phyloP scores from a whole-genome alignment of 1,140 invertebrate genomes.

The Phenacoccus solenopsis region DNA sequence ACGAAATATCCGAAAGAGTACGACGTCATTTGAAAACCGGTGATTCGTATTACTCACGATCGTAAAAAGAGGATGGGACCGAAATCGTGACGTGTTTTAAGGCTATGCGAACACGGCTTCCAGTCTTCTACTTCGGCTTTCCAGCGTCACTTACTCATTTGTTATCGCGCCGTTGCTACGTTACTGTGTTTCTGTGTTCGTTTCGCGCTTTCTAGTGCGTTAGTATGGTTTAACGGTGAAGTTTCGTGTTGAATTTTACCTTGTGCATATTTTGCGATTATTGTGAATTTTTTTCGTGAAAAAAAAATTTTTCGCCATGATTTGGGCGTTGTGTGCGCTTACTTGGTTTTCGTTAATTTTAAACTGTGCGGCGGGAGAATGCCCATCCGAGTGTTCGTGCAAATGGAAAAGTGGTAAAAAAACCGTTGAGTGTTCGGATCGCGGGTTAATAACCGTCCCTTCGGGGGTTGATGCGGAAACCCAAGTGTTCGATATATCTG shows the following conservation, averaged over 20 bases:
- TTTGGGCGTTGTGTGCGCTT: neutral
- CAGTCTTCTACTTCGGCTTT: neutral
- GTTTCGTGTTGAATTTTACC: neutral
- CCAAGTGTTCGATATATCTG: constrained; percentile 59
- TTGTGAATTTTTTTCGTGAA: neutral
- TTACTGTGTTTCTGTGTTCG: neutral
- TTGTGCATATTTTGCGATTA: neutral
- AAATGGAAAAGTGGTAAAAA: constrained; percentile 68
- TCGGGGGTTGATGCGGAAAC: constrained; percentile 54
- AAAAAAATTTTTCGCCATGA: neutral
- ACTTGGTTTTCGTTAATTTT: neutral
- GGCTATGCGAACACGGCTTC: neutral
- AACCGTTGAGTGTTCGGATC: constrained; percentile 60
- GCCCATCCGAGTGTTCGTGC: constrained; percentile 51
- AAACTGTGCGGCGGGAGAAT: constrained; percentile 20
- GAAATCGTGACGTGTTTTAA: constrained; percentile 8
- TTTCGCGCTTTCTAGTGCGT: neutral
- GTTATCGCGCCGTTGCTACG: neutral
- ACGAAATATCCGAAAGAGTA: too few relatives aligned
- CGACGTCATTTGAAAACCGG: too few relatives aligned
- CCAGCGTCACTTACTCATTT: neutral
- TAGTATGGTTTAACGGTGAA: constrained; percentile 1
- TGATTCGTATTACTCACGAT: neutral
- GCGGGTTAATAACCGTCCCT: constrained; percentile 51
- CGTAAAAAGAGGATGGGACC: constrained; percentile 3